Evolutionary conservation across 2,888 invertebrate species (phyloP), one percentile per base, ranked within the genome.

Genomic region (Leptinotarsa juncta): DNA sequence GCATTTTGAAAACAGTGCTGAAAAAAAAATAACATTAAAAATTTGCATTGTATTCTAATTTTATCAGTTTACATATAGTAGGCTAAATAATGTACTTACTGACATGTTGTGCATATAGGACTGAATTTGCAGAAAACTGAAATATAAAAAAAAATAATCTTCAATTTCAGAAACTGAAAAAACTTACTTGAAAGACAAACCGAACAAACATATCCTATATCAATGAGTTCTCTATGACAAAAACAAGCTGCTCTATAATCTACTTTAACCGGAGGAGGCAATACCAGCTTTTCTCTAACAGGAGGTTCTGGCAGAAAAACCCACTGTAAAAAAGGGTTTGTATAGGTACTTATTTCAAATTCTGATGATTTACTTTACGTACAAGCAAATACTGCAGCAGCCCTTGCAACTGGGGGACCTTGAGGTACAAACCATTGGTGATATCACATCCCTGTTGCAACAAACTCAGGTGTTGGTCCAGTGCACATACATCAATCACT

Each of bases 231-330:
- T 26, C 97, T 90, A 87, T 99, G 99, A 85, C 99, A 99, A 90
- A 99, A 99, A 88, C 99, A 99, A 0, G 98, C 97, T 3, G 99
- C 98, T 81, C 98, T 90, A 88, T 98, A 98, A 89, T 98, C 98
- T 5, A 99, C 97, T 81, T 96, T 95, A 0, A 94, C 94, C 0
- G 95, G 93, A 0, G 97, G 96, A 0, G 98, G 98, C 66, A 97
- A 87, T 2, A 97, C 95, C 79, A 98, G 88, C 86, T 96, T 95
- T 65, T 91, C 91, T 12, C 98, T 90, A 78, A 95, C 92, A 50
- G 91, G 91, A 0, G 93, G 93, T 83, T 97, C 96, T 0, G 98
- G 97, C 60, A 98, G 90, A 86, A 98, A 98, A 12, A 98, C 95
- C 97, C 98, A 97, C 92, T 95, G 87, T 53, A 88, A 87, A 72